These are phyloP conservation scores for Andrena minutula DNA, from an alignment of 2,888 invertebrate species.

Conservation along the genomic window DNA sequence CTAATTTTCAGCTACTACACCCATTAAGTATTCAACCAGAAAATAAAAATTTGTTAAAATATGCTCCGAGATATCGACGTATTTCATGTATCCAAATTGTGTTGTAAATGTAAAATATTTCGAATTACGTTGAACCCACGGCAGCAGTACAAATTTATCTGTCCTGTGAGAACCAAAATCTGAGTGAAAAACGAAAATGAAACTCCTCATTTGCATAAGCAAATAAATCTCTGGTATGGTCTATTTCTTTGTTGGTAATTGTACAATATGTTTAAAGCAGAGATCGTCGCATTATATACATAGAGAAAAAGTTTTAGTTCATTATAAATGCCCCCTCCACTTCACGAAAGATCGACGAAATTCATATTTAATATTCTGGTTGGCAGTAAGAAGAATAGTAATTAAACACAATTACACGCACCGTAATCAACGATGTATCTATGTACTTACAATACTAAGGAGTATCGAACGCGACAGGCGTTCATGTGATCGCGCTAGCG, in stretches of 20 bases:
- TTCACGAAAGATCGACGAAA: background rate
- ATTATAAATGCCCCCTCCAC: background rate
- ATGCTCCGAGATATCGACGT: too few species aligned
- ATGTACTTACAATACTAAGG: slow-evolving; percentile 69
- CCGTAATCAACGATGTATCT: slow-evolving; percentile 65
- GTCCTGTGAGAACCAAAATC: background rate
- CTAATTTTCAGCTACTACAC: background rate
- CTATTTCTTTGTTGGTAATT: background rate
- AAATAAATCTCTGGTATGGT: too few species aligned
- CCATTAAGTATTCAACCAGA: background rate
- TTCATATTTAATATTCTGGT: background rate
- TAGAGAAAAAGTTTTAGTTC: background rate
- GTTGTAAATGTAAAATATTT: slow-evolving; percentile 1
- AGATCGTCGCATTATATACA: background rate
- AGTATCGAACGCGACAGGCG: slow-evolving; percentile 53
- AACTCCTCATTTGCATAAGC: too few species aligned
- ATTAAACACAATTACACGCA: slow-evolving; percentile 53
- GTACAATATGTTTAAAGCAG: background rate
- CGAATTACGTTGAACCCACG: background rate
- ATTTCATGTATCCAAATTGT: background rate
- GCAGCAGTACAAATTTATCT: background rate
- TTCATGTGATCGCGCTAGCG: slow-evolving; percentile 53
- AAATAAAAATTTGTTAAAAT: background rate
- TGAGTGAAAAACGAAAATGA: background rate
- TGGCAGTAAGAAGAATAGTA: background rate